Conservation (phyloP, 2,888 invertebrate species). For the Drosophila buzzatii region DNA sequence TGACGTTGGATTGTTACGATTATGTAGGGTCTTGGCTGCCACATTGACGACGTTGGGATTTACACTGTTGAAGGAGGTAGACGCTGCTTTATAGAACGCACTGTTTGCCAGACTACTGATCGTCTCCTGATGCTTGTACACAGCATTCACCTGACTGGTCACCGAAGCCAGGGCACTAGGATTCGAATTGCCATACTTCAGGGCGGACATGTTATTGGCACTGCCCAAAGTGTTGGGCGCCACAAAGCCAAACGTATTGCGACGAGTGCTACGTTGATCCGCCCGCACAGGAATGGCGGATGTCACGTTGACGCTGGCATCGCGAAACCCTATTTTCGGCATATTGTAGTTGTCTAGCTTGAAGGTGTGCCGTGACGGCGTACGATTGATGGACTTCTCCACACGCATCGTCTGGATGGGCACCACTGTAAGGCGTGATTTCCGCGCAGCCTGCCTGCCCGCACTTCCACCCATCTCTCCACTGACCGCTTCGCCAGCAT, state of each 20-base stretch:
- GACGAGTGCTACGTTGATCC: constrained; percentile 22
- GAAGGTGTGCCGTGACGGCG: constrained; percentile 47
- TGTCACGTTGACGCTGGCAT: background rate
- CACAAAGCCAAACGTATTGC: constrained; percentile 42
- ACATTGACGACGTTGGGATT: constrained; percentile 40
- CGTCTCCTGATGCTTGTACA: constrained; percentile 35
- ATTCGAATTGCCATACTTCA: constrained; percentile 37
- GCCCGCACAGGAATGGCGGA: background rate
- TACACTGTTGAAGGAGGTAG: constrained; percentile 26
- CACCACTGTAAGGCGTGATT: constrained; percentile 53
- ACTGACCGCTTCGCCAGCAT: constrained; percentile 39
- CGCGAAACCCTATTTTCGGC: constrained; percentile 52
- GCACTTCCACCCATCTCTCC: constrained; percentile 1
- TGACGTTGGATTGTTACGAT: background rate
- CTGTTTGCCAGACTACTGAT: constrained; percentile 41
- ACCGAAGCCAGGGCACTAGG: constrained; percentile 55
- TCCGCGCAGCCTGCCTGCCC: background rate
- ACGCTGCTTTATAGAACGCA: constrained; percentile 53
- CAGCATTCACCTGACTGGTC: constrained; percentile 56
- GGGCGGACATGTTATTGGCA: constrained; percentile 17
- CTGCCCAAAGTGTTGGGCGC: background rate
- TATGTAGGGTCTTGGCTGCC: background rate
- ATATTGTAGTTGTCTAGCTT: constrained; percentile 51
- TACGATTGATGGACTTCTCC: constrained; percentile 56
- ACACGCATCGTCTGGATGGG: constrained; percentile 72